Conservation (phyloP, 1,140 invertebrate species). For the Sycophila sp. region DNA sequence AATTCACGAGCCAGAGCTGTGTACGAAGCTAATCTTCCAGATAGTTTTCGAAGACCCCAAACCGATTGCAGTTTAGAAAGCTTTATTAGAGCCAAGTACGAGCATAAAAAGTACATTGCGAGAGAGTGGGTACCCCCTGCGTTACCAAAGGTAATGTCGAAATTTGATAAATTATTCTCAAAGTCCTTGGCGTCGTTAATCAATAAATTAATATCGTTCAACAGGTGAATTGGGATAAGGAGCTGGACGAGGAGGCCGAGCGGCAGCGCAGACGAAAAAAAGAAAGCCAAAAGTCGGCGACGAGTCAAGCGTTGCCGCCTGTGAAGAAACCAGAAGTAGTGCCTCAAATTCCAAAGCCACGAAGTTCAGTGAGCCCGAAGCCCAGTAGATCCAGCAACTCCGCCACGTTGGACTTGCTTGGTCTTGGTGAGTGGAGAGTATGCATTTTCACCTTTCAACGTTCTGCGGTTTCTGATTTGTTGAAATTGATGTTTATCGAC, state of each 20-base stretch:
- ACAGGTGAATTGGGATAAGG: conserved; percentile 78
- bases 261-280: conserved; percentile 82
- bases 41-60: conserved; percentile 93
- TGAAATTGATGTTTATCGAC: conserved; percentile 11
- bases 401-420: conserved; percentile 71
- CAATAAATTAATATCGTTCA: background rate
- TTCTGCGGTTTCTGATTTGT: no score
- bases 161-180: background rate
- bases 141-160: conserved; percentile 76
- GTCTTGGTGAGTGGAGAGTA: conserved; percentile 69
- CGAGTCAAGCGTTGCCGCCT: conserved; percentile 58
- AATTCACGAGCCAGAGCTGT: conserved; percentile 96
- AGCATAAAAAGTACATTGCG: conserved; percentile 97
- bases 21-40: conserved; percentile 96
- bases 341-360: conserved; percentile 70
- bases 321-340: conserved; percentile 66
- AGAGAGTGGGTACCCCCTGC: conserved; percentile 93
- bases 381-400: conserved; percentile 68
- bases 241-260: conserved; percentile 88
- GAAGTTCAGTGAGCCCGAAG: conserved; percentile 76
- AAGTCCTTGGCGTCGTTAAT: background rate
- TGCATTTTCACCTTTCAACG: no score
- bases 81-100: conserved; percentile 98
- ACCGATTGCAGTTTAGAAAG: conserved; percentile 92
- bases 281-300: conserved; percentile 64